These are phyloP conservation scores for Hymenochirus boettgeri DNA, from an alignment of 2,113 vertebrate genomes.

Conservation along the genomic window DNA sequence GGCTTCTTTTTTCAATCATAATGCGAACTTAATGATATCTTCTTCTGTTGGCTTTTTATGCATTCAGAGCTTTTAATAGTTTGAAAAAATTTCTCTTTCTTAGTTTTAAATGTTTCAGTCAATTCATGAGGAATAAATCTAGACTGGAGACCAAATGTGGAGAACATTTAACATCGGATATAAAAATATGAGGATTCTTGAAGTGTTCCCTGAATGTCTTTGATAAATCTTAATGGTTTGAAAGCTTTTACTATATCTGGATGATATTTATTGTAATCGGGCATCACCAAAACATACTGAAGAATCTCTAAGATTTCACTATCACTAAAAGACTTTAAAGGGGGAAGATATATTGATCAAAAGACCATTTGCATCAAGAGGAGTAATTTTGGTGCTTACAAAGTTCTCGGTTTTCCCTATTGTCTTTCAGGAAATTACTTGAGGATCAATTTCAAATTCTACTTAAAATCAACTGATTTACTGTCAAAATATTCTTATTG, in stretches of 20 bases:
- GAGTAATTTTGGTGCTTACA: background rate
- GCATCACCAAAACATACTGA: constrained; percentile 53
- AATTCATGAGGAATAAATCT: constrained; percentile 65
- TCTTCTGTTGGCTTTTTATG: constrained; percentile 51
- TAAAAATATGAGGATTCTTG: constrained; percentile 62
- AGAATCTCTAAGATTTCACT: constrained; percentile 50
- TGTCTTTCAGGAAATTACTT: constrained; percentile 40
- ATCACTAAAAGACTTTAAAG: constrained; percentile 46
- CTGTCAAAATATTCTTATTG: constrained; percentile 51
- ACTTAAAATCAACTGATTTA: background rate
- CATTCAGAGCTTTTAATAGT: constrained; percentile 61
- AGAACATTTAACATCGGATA: constrained; percentile 45
- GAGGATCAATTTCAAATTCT: constrained; percentile 40
- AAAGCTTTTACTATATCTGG: constrained; percentile 48
- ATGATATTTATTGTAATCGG: rapidly evolving
- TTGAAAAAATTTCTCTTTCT: rapidly evolving
- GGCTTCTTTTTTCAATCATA: constrained; percentile 56
- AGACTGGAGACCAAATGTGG: constrained; percentile 52
- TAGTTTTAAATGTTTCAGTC: constrained; percentile 35
- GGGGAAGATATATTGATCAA: constrained; percentile 45
- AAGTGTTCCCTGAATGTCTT: constrained; percentile 46
- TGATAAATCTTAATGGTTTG: constrained; percentile 57
- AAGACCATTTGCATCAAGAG: constrained; percentile 35
- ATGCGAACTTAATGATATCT: constrained; percentile 62
- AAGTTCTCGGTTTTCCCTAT: rapidly evolving